Percentiles rank a stretch among this genome's conserved stretches.
These are phyloP conservation scores for Chesias legatella DNA, from an alignment of 2,888 invertebrate species.

Conservation along the genomic window DNA sequence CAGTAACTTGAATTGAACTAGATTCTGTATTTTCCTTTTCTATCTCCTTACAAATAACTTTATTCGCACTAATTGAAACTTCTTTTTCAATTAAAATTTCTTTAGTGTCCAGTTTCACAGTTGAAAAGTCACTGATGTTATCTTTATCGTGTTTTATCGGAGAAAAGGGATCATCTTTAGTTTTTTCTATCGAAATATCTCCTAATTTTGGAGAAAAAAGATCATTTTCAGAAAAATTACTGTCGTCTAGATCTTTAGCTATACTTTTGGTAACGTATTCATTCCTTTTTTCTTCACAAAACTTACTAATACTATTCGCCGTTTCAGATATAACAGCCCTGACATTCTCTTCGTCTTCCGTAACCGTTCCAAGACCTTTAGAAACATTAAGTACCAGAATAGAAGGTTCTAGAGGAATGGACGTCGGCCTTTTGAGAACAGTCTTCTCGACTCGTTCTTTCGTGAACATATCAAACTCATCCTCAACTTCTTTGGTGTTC, in stretches of 20 bases:
- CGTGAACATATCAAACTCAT: constrained; percentile 73
- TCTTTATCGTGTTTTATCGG: too few relatives aligned
- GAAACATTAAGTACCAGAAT: constrained; percentile 49
- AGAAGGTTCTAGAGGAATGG: constrained; percentile 50
- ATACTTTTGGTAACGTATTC: constrained; percentile 2
- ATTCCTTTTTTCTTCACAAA: constrained; percentile 18
- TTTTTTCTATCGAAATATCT: too few relatives aligned
- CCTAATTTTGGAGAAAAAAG: neutral
- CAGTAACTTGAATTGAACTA: neutral
- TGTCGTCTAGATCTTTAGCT: constrained; percentile 2
- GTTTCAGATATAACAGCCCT: constrained; percentile 50
- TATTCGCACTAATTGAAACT: constrained; percentile 13
- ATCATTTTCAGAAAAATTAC: constrained; percentile 6
- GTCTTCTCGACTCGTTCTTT: constrained; percentile 63
- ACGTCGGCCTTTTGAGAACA: constrained; percentile 42
- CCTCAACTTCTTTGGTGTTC: constrained; percentile 49
- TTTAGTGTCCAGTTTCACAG: too few relatives aligned
- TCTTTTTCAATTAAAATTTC: neutral
- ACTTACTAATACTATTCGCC: constrained; percentile 39
- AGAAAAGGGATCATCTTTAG: too few relatives aligned
- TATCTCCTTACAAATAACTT: constrained; percentile 7
- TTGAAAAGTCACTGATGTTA: too few relatives aligned
- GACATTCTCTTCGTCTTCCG: constrained; percentile 66
- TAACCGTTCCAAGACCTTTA: constrained; percentile 60
- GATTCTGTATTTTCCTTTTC: constrained; percentile 1